A percentile compares a stretch with the other conserved stretches of the same genome.
These are phyloP conservation scores for Alca torda DNA, from an alignment of 2,797 vertebrate genomes.

Conservation along the genomic window DNA sequence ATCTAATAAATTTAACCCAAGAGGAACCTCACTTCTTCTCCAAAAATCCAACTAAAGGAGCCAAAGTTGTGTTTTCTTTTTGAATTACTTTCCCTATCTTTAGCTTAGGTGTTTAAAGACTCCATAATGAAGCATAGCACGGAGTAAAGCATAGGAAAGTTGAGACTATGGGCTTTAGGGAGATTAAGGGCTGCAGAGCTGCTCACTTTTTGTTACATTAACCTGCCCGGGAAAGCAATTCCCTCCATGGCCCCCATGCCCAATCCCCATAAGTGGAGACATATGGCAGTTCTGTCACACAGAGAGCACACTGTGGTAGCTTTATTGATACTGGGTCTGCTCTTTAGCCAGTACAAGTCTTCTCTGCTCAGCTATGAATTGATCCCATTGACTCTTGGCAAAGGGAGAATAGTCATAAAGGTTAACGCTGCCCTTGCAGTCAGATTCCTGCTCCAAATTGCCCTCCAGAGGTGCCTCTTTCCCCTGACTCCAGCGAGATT, in stretches of 20 bases:
- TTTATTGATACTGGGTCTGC: slow-evolving; percentile 9
- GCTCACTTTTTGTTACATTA: slow-evolving; percentile 16
- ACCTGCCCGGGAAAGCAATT: slow-evolving; percentile 41
- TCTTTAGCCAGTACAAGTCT: background rate
- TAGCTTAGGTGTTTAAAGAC: slow-evolving; percentile 41
- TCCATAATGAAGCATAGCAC: background rate
- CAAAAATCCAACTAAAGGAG: background rate
- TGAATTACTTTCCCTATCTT: slow-evolving; percentile 8
- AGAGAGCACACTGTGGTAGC: background rate
- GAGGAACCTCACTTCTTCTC: background rate
- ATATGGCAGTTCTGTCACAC: slow-evolving; percentile 22
- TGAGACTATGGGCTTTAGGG: background rate
- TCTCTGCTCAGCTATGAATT: background rate
- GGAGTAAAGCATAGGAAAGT: background rate
- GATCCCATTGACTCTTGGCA: slow-evolving; percentile 5
- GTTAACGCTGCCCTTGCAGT: slow-evolving; percentile 5
- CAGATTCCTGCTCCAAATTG: slow-evolving; percentile 3
- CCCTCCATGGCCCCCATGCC: background rate
- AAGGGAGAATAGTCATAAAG: background rate
- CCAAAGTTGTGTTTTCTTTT: slow-evolving; percentile 21
- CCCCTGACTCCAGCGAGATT: background rate
- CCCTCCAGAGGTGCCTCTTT: background rate
- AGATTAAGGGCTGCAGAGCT: slow-evolving; percentile 31
- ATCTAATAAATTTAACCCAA: background rate
- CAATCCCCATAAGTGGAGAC: slow-evolving; percentile 20